A percentile compares a stretch with the other conserved stretches of the same genome.
Conservation (phyloP, 2,797 vertebrate species). For the Graptemys geographica region DNA sequence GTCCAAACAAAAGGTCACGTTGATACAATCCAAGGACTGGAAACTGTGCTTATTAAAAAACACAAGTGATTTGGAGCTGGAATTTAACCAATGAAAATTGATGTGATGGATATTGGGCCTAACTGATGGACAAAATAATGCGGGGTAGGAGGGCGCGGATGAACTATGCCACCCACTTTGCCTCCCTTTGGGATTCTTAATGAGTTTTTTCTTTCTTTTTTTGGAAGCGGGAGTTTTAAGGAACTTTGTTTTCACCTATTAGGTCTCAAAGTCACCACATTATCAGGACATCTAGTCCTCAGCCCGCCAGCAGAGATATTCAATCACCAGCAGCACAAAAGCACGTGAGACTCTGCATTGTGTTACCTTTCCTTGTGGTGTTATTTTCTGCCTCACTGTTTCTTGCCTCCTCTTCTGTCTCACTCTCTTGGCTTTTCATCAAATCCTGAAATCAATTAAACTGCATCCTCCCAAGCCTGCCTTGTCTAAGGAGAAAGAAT, state of each 20-base stretch:
- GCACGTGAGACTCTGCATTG: not conserved
- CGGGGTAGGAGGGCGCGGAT: fast-evolving
- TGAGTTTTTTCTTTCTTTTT: not conserved
- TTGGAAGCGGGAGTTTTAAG: not conserved
- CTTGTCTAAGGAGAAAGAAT: not conserved
- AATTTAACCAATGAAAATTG: not conserved
- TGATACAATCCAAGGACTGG: not conserved
- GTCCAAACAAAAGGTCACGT: not conserved
- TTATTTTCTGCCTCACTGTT: not conserved
- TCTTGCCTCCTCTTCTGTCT: not conserved
- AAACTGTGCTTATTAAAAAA: not conserved
- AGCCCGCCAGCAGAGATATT: not conserved
- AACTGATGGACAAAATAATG: not conserved
- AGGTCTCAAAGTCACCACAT: not conserved
- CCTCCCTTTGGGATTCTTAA: not conserved
- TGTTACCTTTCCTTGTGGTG: not conserved
- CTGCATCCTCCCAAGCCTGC: not conserved
- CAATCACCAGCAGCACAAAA: not conserved
- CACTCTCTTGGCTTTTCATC: not conserved
- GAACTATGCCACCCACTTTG: not conserved
- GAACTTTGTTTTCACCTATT: not conserved
- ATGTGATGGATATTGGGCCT: not conserved
- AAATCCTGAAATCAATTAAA: not conserved
- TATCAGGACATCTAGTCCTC: not conserved
- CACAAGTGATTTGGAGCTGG: not conserved